Evolutionary conservation across 2,797 vertebrate species (phyloP).

Genomic region (Leucoraja ocellata): DNA sequence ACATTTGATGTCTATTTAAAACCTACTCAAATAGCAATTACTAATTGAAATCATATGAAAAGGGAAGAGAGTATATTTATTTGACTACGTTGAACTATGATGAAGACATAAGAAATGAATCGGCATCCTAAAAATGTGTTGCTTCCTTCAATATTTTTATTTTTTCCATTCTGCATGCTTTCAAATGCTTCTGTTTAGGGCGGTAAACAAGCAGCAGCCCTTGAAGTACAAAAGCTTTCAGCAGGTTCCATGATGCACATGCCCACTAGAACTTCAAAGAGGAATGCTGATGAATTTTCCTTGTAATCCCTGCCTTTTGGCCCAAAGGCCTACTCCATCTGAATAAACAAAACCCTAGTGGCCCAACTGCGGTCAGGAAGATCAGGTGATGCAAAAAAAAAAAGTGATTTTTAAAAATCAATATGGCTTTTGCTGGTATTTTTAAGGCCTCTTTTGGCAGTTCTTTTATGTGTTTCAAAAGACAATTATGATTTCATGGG

Average conservation of each 20-base stretch:
- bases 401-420: conserved; percentile 54
- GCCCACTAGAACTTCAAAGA: conserved; percentile 83
- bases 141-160: conserved; percentile 55
- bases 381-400: conserved; percentile 61
- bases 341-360: conserved; percentile 71
- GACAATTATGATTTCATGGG: conserved; percentile 57
- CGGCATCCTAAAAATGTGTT: conserved; percentile 53
- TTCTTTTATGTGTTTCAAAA: conserved; percentile 66
- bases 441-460: conserved; percentile 57
- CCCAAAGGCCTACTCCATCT: conserved; percentile 66
- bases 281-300: conserved; percentile 69
- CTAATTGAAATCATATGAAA: conserved; percentile 71
- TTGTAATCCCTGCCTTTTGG: conserved; percentile 69
- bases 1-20: conserved; percentile 64
- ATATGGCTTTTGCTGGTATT: conserved; percentile 62
- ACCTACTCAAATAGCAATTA: conserved; percentile 60
- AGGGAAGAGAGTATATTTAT: conserved; percentile 45
- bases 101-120: conserved; percentile 62
- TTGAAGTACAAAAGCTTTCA: conserved; percentile 47
- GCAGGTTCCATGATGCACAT: conserved; percentile 71
- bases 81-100: conserved; percentile 60
- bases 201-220: conserved; percentile 58
- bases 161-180: conserved; percentile 55
- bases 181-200: conserved; percentile 67
- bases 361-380: conserved; percentile 58